Evolutionary conservation across 2,888 invertebrate genomes (phyloP).

Genomic region (Philereme vetulata): DNA sequence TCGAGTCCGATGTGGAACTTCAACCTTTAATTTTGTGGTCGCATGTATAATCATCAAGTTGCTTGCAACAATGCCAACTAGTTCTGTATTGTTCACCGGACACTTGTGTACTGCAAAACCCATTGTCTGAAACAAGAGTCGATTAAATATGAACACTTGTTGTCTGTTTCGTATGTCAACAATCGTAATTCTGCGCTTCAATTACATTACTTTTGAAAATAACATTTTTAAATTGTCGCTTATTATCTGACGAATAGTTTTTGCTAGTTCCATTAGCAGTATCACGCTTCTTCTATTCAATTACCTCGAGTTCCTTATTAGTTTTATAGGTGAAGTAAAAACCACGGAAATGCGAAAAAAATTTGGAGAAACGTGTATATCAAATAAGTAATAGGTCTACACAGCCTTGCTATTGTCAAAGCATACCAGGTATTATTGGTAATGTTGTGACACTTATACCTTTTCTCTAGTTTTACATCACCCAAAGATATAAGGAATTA

Average conservation of each 20-base stretch:
- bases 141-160: slow-evolving; percentile 41
- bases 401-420: slow-evolving; percentile 60
- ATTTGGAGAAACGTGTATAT: slow-evolving; percentile 47
- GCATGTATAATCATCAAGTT: slow-evolving; percentile 5
- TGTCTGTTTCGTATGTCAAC: slow-evolving; percentile 42
- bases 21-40: slow-evolving; percentile 14
- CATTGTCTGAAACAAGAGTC: slow-evolving; percentile 57
- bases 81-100: slow-evolving; percentile 51
- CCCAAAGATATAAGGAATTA: no score
- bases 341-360: slow-evolving; percentile 46
- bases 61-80: slow-evolving; percentile 28
- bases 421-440: no score
- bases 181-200: slow-evolving; percentile 22
- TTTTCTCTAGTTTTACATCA: no score
- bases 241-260: not conserved
- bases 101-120: slow-evolving; percentile 65
- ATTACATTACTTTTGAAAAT: not conserved
- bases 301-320: slow-evolving; percentile 22
- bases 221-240: slow-evolving; percentile 1
- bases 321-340: slow-evolving; percentile 30
- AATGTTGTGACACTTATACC: no score
- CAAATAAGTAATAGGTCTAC: no score
- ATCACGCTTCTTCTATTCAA: slow-evolving; percentile 15
- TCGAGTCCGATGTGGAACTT: not conserved
- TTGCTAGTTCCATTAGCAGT: slow-evolving; percentile 2